These are phyloP conservation scores for Cataglyphis hispanica DNA, from an alignment of 1,140 invertebrate species.

Conservation along the genomic window DNA sequence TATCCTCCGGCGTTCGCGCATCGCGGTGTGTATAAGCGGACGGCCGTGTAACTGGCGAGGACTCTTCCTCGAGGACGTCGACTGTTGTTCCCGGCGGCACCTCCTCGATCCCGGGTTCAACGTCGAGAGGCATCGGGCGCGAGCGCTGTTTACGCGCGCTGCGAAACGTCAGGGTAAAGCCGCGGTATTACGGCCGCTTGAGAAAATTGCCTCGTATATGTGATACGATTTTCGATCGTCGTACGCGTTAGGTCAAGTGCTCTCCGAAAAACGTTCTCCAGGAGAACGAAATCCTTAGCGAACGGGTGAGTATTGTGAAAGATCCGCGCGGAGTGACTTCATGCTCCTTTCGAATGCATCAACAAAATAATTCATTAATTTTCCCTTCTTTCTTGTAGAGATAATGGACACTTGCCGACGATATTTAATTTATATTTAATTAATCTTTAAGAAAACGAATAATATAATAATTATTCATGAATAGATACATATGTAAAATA, in stretches of 20 bases:
- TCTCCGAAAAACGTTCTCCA: slow-evolving; percentile 30
- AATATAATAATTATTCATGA: slow-evolving; percentile 17
- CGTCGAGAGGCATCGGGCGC: slow-evolving; percentile 11
- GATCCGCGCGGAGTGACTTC: background rate
- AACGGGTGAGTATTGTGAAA: slow-evolving; percentile 10
- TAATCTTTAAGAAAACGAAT: background rate
- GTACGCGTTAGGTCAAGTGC: background rate
- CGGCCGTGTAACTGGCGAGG: slow-evolving; percentile 1
- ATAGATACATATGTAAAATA: background rate
- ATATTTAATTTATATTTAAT: too few species aligned
- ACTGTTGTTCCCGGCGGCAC: background rate
- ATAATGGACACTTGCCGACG: background rate
- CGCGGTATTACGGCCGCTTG: too few species aligned
- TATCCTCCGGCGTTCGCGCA: slow-evolving; percentile 3
- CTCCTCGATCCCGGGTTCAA: background rate
- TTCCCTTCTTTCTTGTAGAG: too few species aligned
- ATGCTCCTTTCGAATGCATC: background rate
- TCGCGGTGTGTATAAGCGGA: slow-evolving; percentile 43
- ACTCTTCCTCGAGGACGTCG: slow-evolving; percentile 46
- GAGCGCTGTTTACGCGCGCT: slow-evolving; percentile 40
- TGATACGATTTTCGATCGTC: background rate
- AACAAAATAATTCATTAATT: slow-evolving; percentile 11
- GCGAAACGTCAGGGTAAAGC: too few species aligned
- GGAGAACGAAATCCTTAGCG: slow-evolving; percentile 34
- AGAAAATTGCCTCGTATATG: background rate